Conservation (phyloP, 1,140 invertebrate species). For the Bombus soroeensis region DNA sequence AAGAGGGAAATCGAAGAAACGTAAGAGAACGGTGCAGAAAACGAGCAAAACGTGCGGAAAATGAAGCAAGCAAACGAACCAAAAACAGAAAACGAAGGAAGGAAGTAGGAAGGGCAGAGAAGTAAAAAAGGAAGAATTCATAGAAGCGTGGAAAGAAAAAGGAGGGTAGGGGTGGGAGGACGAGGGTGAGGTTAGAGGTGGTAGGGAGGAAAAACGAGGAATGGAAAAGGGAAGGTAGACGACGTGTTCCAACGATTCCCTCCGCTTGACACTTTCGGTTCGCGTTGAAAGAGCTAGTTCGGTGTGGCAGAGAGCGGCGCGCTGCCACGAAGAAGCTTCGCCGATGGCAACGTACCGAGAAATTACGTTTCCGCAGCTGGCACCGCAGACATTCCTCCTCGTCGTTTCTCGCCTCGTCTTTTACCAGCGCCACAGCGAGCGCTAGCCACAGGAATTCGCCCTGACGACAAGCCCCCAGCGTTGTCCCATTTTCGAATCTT, state of each 20-base stretch:
- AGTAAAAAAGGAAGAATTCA: background rate
- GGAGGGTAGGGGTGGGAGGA: background rate
- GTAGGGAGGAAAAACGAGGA: too few relatives aligned
- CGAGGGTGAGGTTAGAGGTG: too few relatives aligned
- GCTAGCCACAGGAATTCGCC: constrained; percentile 52
- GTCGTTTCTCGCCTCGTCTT: constrained; percentile 45
- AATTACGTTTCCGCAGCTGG: constrained; percentile 70
- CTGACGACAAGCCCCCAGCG: background rate
- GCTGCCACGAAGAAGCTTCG: constrained; percentile 53
- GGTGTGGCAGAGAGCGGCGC: constrained; percentile 12
- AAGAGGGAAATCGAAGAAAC: background rate
- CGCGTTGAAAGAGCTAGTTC: constrained; percentile 50
- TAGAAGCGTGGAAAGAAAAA: background rate
- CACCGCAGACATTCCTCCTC: constrained; percentile 66
- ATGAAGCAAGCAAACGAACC: background rate
- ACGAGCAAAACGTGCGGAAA: background rate
- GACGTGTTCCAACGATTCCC: constrained; percentile 52
- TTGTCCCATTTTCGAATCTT: constrained; percentile 32
- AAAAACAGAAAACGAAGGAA: background rate
- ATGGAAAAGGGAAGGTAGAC: constrained; percentile 11
- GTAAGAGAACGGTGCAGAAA: background rate
- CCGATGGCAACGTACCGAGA: constrained; percentile 68
- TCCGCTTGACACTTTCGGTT: constrained; percentile 56
- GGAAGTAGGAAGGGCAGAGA: too few relatives aligned
- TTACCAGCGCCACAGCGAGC: constrained; percentile 9